Conservation (phyloP, 1,140 invertebrate genomes). For the Drosophila pachea region DNA sequence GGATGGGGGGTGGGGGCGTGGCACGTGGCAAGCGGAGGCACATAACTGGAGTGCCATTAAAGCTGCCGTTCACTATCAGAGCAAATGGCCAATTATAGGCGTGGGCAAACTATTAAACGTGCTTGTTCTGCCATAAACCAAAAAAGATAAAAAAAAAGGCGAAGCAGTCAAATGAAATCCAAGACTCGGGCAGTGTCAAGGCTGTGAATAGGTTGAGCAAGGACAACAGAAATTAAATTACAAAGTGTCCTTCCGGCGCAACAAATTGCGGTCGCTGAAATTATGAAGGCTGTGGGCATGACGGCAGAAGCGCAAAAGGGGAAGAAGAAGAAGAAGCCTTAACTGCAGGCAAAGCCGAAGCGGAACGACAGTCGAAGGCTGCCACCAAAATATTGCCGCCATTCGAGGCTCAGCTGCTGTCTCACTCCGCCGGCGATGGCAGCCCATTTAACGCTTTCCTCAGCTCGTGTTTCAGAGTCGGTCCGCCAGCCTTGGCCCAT, state of each 20-base stretch:
- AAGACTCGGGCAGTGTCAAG: slow-evolving; percentile 48
- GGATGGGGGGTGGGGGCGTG: too few relatives aligned
- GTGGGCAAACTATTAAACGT: slow-evolving; percentile 21
- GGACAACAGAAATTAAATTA: slow-evolving; percentile 56
- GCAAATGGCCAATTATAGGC: neutral
- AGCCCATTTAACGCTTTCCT: too few relatives aligned
- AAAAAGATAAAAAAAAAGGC: neutral
- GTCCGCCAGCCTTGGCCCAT: too few relatives aligned
- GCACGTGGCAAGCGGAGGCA: slow-evolving; percentile 15
- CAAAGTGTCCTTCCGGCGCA: slow-evolving; percentile 59
- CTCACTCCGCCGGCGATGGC: too few relatives aligned
- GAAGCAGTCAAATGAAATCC: slow-evolving; percentile 5
- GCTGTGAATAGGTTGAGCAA: slow-evolving; percentile 29
- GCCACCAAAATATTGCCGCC: slow-evolving; percentile 19
- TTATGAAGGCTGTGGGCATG: too few relatives aligned
- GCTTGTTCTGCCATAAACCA: neutral
- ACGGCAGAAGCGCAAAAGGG: neutral
- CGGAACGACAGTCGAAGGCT: slow-evolving; percentile 28
- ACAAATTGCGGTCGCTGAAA: slow-evolving; percentile 49
- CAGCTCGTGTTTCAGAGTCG: too few relatives aligned
- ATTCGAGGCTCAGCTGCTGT: neutral
- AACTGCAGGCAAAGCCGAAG: slow-evolving; percentile 50
- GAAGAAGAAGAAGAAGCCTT: neutral
- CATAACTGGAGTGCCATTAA: neutral
- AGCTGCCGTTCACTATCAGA: neutral